Base-by-base conservation (phyloP, 35 echinoderm and acorn worm genomes). In the Lytechinus variegatus region DNA sequence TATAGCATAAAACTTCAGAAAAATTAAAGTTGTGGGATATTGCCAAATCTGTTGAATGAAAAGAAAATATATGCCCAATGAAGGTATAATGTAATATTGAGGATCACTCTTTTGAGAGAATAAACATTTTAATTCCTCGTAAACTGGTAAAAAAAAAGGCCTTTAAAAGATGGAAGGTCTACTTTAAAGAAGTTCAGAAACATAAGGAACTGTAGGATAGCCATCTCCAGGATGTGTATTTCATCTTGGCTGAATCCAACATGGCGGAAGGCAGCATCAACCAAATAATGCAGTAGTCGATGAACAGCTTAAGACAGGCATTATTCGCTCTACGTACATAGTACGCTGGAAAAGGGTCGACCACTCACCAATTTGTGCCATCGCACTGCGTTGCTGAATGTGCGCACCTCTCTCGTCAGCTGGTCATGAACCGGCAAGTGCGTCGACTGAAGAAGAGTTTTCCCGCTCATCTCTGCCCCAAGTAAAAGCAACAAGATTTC, bases 351-450 rank as follows among this genome's bases (percentile, higher is more conserved):
- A 54, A 53, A 19, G 53, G 21, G 4, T 72, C 19, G 21, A 95
- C 33, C 33, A 44, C 96, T 97, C 61, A 97, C 96, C 96, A 95
- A 95, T 87, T 95, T 95, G 56, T 97, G 96, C 96, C 96, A 97
- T 54, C 96, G 94, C 5, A 97, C 89, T 8, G 96, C 96, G 93
- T 97, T 97, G 95, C 96, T 97, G 61, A 97, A 97, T 71, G 94
- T 95, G 60, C 96, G 95, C 13, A 95, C 95, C 52, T 97, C 96
- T 66, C 96, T 87, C 28, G 95, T 71, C 58, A 95, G 92, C 87
- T 97, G 96, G 10, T 97, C 96, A 66, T 95, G 96, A 52, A 97
- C 95, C 88, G 61, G 51, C 27, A 89, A 95, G 66, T 97, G 96
- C 66, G 56, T 58, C 24, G 96, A 97, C 60, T 97, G 95, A 33